phyloP scores from a whole-genome alignment of 1,140 invertebrate genomes.

The Heterodera carotae region DNA sequence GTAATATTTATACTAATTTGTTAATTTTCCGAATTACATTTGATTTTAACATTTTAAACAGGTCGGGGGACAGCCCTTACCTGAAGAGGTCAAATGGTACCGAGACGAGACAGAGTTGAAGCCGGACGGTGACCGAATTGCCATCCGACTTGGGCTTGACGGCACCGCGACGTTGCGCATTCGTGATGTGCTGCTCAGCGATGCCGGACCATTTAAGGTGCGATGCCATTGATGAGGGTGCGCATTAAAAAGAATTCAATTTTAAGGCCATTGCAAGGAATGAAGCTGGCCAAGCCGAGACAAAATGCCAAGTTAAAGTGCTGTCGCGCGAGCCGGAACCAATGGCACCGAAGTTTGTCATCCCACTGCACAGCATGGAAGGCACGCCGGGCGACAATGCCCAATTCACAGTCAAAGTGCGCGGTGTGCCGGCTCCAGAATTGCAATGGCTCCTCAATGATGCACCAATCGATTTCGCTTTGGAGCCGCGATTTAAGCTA shows the following conservation, averaged over 20 bases:
- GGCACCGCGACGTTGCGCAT: constrained; percentile 77
- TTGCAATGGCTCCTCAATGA: constrained; percentile 57
- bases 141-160: constrained; percentile 78
- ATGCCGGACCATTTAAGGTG: constrained; percentile 77
- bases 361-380: constrained; percentile 51
- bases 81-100: constrained; percentile 57
- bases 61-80: constrained; percentile 65
- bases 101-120: constrained; percentile 47
- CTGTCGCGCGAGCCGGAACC: constrained; percentile 47
- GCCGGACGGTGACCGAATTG: constrained; percentile 56
- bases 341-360: constrained; percentile 60
- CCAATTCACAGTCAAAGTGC: constrained; percentile 62
- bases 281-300: constrained; percentile 48
- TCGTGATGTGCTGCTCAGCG: constrained; percentile 73
- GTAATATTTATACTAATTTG: no score
- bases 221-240: constrained; percentile 41
- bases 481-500: constrained; percentile 38
- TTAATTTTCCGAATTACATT: no score
- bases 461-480: constrained; percentile 46
- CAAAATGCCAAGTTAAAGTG: constrained; percentile 54
- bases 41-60: neutral
- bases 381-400: constrained; percentile 53
- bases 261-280: constrained; percentile 69
- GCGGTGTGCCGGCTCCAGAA: constrained; percentile 57
- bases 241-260: constrained; percentile 43